Percentiles rank a stretch among this genome's conserved stretches.
These are phyloP conservation scores for Paedocypris micromegethes DNA, from an alignment of 2,797 vertebrate genomes.

Conservation along the genomic window DNA sequence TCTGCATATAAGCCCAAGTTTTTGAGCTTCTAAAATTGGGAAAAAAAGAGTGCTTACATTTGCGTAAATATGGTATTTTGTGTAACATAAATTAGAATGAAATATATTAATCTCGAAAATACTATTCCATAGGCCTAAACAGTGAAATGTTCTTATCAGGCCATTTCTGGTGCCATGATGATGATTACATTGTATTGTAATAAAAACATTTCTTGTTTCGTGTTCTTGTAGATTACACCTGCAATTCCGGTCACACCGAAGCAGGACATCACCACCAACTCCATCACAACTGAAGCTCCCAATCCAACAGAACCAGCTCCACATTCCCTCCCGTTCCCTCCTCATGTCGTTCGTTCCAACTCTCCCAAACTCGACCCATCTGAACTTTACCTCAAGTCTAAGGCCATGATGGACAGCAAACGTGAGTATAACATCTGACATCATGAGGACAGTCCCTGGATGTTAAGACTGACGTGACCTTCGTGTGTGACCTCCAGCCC, in stretches of 20 bases:
- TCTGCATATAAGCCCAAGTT: too few relatives aligned
- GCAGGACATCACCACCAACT: constrained; percentile 74
- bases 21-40: too few relatives aligned
- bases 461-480: neutral
- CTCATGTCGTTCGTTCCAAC: constrained; percentile 68
- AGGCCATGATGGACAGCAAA: constrained; percentile 86
- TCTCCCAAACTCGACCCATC: constrained; percentile 92
- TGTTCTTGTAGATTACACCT: constrained; percentile 45
- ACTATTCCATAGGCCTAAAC: too few relatives aligned
- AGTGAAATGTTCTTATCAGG: too few relatives aligned
- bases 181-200: too few relatives aligned
- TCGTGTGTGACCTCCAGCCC: constrained; percentile 64
- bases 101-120: too few relatives aligned
- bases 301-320: constrained; percentile 58
- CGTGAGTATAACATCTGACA: constrained; percentile 72
- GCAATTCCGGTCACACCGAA: constrained; percentile 57
- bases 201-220: constrained; percentile 3
- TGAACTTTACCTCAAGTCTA: constrained; percentile 94
- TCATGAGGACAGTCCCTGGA: too few relatives aligned
- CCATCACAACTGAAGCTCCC: constrained; percentile 74
- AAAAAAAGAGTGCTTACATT: too few relatives aligned
- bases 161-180: neutral
- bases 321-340: constrained; percentile 77
- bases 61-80: too few relatives aligned
- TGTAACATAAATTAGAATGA: too few relatives aligned